Evolutionary conservation across 2,797 vertebrate species (phyloP).

Genomic region (Avahi laniger): DNA sequence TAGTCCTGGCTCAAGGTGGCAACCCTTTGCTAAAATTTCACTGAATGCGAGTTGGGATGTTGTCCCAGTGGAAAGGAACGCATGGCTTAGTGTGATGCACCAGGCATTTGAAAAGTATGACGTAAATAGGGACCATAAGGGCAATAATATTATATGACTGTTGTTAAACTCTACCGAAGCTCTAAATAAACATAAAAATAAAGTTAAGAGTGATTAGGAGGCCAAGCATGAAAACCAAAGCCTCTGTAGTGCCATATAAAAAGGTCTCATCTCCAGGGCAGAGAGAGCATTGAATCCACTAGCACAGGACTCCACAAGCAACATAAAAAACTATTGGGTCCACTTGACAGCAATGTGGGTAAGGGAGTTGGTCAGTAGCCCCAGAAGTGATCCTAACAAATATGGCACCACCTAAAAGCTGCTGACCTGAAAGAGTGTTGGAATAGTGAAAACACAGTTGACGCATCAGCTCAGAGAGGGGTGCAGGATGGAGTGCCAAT

Average conservation of each 20-base stretch:
- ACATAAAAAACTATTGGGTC: not conserved
- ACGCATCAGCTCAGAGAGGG: not conserved
- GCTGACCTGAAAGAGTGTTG: not conserved
- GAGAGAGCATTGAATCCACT: not conserved
- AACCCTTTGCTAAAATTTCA: not conserved
- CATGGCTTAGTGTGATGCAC: fast-evolving
- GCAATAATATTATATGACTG: not conserved
- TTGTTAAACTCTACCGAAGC: not conserved
- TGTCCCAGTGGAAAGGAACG: not conserved
- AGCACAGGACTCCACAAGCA: no score
- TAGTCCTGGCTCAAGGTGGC: not conserved
- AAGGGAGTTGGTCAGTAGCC: not conserved
- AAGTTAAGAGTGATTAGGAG: not conserved
- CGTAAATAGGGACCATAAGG: not conserved
- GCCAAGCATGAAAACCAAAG: not conserved
- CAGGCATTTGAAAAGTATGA: not conserved
- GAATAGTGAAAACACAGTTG: not conserved
- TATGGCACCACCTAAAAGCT: not conserved
- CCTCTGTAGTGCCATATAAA: not conserved
- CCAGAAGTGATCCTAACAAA: not conserved
- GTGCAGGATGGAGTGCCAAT: fast-evolving
- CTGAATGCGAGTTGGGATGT: not conserved
- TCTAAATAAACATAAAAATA: not conserved
- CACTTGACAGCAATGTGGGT: not conserved
- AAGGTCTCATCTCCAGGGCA: not conserved